Evolutionary conservation across 2,888 invertebrate genomes (phyloP).

Genomic region (Tridacna crocea): DNA sequence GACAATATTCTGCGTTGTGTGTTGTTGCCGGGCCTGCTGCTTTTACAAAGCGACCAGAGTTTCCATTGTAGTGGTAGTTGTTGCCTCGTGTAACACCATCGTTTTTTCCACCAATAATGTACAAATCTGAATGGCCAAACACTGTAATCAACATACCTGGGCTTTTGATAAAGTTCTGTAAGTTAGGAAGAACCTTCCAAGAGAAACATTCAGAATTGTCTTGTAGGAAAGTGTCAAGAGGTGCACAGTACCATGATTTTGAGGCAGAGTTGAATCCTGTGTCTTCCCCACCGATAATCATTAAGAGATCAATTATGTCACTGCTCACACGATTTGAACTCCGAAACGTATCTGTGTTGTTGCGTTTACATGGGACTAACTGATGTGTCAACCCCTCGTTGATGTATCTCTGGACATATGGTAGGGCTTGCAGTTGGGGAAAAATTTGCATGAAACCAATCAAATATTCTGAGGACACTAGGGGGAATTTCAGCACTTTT

Average conservation of each 20-base stretch:
- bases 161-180: slow-evolving; percentile 7
- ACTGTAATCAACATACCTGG: neutral
- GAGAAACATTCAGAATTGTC: neutral
- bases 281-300: slow-evolving; percentile 14
- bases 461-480: slow-evolving; percentile 18
- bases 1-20: slow-evolving; percentile 10
- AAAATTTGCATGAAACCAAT: slow-evolving; percentile 12
- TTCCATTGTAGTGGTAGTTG: slow-evolving; percentile 6
- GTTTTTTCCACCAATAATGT: slow-evolving; percentile 7
- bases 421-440: neutral
- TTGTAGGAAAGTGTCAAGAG: slow-evolving; percentile 3
- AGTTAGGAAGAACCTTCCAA: slow-evolving; percentile 1
- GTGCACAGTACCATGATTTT: slow-evolving; percentile 9
- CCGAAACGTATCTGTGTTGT: slow-evolving; percentile 9
- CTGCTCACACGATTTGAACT: slow-evolving; percentile 14
- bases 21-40: neutral
- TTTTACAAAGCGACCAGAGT: neutral
- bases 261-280: neutral
- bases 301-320: slow-evolving; percentile 21
- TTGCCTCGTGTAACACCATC: neutral
- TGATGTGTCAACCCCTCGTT: slow-evolving; percentile 25
- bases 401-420: slow-evolving; percentile 23
- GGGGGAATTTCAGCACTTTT: slow-evolving; percentile 17
- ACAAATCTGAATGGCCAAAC: slow-evolving; percentile 20
- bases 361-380: slow-evolving; percentile 14